Percentiles rank a stretch among this genome's conserved stretches.
Evolutionary conservation across 2,797 vertebrate species (phyloP).

Genomic region (Ceryle rudis): DNA sequence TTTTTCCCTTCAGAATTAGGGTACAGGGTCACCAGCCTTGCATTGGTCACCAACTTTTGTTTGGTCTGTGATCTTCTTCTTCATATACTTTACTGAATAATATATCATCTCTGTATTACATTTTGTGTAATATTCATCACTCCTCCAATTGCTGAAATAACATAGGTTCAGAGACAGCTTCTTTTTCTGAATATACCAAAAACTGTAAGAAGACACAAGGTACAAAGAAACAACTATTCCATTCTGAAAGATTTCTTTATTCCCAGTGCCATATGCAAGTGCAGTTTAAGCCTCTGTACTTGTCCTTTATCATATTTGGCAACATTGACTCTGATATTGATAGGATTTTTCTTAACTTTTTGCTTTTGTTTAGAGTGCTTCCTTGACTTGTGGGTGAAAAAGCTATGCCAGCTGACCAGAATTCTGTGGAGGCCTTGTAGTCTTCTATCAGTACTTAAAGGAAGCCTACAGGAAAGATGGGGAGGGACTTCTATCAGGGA

Average conservation of each 20-base stretch:
- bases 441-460: background rate
- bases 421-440: too few relatives aligned
- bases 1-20: background rate
- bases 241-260: background rate
- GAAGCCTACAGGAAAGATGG: background rate
- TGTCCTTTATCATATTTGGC: background rate
- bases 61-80: background rate
- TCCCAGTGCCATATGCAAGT: background rate
- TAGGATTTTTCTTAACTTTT: background rate
- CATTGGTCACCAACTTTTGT: background rate
- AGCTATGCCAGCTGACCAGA: background rate
- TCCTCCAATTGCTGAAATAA: background rate
- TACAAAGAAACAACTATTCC: background rate
- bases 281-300: background rate
- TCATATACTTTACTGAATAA: background rate
- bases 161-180: background rate
- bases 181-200: background rate
- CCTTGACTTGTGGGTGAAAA: background rate
- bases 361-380: background rate
- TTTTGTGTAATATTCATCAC: background rate
- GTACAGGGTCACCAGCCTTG: background rate
- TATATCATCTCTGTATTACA: fast-evolving
- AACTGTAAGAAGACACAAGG: background rate
- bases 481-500: background rate
- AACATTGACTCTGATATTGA: background rate